Conservation (phyloP, 2,888 invertebrate genomes). For the Melieria picta region DNA sequence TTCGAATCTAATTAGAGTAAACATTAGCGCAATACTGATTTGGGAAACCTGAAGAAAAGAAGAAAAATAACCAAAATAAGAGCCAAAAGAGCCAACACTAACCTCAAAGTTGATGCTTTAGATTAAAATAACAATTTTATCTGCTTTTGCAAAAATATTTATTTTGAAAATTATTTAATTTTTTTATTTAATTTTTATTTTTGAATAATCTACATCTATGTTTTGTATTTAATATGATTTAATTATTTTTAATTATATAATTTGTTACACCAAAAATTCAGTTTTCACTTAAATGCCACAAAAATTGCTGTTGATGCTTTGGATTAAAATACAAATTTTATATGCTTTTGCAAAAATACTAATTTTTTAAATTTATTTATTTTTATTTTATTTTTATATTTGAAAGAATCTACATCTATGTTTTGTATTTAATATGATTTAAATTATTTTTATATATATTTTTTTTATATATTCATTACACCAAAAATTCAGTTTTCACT, state of each 20-base stretch:
- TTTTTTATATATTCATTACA: not conserved
- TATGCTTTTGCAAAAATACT: too few species aligned
- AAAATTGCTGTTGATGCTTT: not conserved
- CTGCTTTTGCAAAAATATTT: too few species aligned
- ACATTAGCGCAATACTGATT: too few species aligned
- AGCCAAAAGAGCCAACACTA: too few species aligned
- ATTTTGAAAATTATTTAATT: not conserved
- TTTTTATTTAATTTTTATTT: not conserved
- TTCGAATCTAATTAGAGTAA: too few species aligned
- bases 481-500: not conserved
- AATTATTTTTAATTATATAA: not conserved
- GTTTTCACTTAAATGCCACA: not conserved
- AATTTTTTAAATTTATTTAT: not conserved
- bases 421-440: not conserved
- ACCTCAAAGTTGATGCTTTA: too few species aligned
- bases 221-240: constrained; percentile 2
- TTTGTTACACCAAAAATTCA: not conserved
- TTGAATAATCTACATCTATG: not conserved
- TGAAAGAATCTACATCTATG: not conserved
- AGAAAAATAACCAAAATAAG: too few species aligned
- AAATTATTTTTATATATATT: not conserved
- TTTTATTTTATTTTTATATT: not conserved
- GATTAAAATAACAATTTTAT: too few species aligned
- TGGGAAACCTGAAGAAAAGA: too few species aligned
- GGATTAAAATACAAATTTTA: not conserved